Evolutionary conservation across 2,888 invertebrate species (phyloP).

Genomic region (Ctenicera cuprea): DNA sequence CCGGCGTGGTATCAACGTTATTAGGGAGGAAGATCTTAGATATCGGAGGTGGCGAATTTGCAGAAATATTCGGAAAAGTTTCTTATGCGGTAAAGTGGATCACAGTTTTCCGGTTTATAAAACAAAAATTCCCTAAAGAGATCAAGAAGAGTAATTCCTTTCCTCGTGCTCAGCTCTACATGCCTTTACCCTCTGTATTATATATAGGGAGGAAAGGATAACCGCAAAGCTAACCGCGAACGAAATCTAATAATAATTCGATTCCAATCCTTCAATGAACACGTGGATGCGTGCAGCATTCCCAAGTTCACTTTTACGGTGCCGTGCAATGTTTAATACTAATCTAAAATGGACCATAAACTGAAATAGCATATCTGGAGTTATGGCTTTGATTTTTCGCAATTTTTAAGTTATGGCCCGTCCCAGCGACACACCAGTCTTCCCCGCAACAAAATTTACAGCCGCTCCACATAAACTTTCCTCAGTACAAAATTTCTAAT

Average conservation of each 20-base stretch:
- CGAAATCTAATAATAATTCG: conserved; percentile 38
- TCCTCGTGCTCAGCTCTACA: conserved; percentile 25
- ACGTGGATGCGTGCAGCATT: conserved; percentile 35
- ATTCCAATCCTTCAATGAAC: conserved; percentile 37
- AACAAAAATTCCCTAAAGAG: conserved; percentile 35
- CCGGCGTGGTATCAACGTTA: neutral
- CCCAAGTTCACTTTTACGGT: conserved; percentile 24
- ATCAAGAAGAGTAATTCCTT: conserved; percentile 31
- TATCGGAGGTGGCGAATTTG: conserved; percentile 11
- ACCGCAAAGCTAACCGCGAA: conserved; percentile 29
- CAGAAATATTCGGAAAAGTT: conserved; percentile 32
- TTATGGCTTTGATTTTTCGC: conserved; percentile 36
- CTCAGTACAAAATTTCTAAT: conserved; percentile 17
- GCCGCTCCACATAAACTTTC: conserved; percentile 24
- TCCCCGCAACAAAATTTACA: conserved; percentile 26
- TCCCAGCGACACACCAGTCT: conserved; percentile 16
- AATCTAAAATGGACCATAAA: conserved; percentile 42
- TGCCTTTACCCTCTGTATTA: conserved; percentile 19
- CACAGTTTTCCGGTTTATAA: conserved; percentile 38
- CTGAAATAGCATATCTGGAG: conserved; percentile 35
- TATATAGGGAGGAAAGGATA: conserved; percentile 22
- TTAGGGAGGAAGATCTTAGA: conserved; percentile 5
- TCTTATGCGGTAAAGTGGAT: conserved; percentile 35
- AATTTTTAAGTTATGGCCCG: conserved; percentile 29
- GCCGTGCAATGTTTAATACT: conserved; percentile 34